Evolutionary conservation across 2,113 vertebrate species (phyloP), one percentile per base, ranked within the genome.

Genomic region (Spilogale gracilis): DNA sequence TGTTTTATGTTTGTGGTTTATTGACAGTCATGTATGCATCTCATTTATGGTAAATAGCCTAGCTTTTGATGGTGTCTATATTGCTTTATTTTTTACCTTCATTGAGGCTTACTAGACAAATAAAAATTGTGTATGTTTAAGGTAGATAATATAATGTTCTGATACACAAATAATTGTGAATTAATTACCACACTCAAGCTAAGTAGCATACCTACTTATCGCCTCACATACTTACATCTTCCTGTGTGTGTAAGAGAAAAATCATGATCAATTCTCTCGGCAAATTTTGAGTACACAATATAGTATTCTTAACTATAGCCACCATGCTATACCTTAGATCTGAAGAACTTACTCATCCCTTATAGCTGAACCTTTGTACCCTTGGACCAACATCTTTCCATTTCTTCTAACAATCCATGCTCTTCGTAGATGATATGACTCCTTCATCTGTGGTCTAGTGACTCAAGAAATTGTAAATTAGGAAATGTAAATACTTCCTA

Each of bases 1-100:
- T 88, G 80, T 71, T 81, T 73, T 82, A 81, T 71, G 52, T 87
- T 89, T 81, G 65, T 82, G 30, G 17, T 61, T 81, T 89, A 73
- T 30, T 60, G 27, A 82, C 8, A 58, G 21, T 43, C 16, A 61
- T 88, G 79, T 80, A 27, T 60, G 63, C 23, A 48, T 61, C 43
- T 61, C 32, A 79, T n/a, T 94, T 89, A 50, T 71, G 11, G 21
- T 84, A 74, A 74, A 25, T 85, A 76, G 61, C 63, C 16, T 93
- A 63, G 56, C 32, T 63, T 85, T 76, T 63, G 67, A 93, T 84
- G 69, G n/a, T 85, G 45, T 85, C 63, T 84, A 5, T 48, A 48
- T 61, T 92, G 23, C 56, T 56, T 87, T 69, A 25, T 83, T 84
- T 84, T 86, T 30, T 21, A 94, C 38, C 43, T 71, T 80, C 81